Evolutionary conservation across 1,140 invertebrate species (phyloP).

Genomic region (Batillaria attramentaria): DNA sequence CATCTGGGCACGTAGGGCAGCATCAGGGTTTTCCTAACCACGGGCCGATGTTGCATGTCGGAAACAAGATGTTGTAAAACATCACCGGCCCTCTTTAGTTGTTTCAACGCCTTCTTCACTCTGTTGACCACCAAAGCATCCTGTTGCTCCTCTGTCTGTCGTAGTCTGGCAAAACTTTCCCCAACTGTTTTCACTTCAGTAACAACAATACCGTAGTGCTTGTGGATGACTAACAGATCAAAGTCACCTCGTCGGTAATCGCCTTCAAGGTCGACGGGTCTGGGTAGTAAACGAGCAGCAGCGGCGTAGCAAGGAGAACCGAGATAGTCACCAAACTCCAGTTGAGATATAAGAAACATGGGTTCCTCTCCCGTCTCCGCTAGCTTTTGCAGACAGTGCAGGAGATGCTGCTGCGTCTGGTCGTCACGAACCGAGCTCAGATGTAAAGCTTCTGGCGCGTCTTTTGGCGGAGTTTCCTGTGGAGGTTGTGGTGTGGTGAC

Average conservation of each 20-base stretch:
- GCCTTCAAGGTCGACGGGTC: background rate
- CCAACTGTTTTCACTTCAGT: background rate
- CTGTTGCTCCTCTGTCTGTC: background rate
- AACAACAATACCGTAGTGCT: background rate
- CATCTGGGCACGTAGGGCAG: background rate
- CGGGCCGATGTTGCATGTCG: background rate
- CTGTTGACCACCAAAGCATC: background rate
- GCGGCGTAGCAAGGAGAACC: background rate
- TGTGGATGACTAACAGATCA: background rate
- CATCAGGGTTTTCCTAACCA: background rate
- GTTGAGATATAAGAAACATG: background rate
- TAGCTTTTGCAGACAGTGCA: background rate
- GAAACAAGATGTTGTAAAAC: background rate
- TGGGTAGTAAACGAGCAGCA: background rate
- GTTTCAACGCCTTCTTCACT: background rate
- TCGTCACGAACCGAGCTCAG: background rate
- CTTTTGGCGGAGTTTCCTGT: too few relatives aligned
- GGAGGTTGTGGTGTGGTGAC: too few relatives aligned
- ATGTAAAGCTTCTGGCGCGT: background rate
- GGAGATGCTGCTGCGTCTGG: background rate
- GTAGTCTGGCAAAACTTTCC: background rate
- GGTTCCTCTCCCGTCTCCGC: background rate
- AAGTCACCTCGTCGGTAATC: background rate
- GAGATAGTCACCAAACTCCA: background rate
- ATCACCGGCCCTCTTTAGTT: background rate